Percentiles rank a stretch among this genome's conserved stretches.
Evolutionary conservation across 2,888 invertebrate genomes (phyloP).

Genomic region (Acanthosepion lycidas): DNA sequence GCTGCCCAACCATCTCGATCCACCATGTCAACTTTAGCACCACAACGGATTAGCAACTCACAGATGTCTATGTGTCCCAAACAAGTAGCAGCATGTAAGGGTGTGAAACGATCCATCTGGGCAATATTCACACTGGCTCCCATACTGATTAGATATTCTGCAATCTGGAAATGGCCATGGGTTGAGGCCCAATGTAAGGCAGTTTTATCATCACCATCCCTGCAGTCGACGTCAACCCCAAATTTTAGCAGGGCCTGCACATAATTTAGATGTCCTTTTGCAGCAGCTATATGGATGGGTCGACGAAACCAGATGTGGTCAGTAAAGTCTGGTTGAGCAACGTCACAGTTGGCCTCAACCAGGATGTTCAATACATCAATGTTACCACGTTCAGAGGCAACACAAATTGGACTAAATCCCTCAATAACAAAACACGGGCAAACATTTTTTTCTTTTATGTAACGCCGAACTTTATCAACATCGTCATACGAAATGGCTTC

Average conservation of each 20-base stretch:
- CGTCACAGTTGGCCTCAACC: conserved; percentile 62
- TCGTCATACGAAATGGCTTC: conserved; percentile 57
- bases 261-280: conserved; percentile 60
- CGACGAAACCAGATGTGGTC: conserved; percentile 64
- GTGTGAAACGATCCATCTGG: conserved; percentile 69
- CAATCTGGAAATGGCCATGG: conserved; percentile 59
- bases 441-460: conserved; percentile 55
- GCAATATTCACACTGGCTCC: conserved; percentile 63
- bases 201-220: conserved; percentile 65
- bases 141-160: conserved; percentile 58
- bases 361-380: conserved; percentile 61
- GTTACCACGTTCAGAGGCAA: conserved; percentile 59
- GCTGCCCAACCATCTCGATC: conserved; percentile 71
- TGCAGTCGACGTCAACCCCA: conserved; percentile 63
- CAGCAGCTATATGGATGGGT: conserved; percentile 69
- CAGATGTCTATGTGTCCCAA: conserved; percentile 62
- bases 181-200: conserved; percentile 68
- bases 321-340: conserved; percentile 56
- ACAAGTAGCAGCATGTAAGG: conserved; percentile 69
- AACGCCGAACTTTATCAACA: conserved; percentile 52
- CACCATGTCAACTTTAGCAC: conserved; percentile 61
- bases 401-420: conserved; percentile 61
- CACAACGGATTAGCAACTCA: conserved; percentile 59
- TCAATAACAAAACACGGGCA: conserved; percentile 59
- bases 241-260: conserved; percentile 59